Percentiles rank a stretch among this genome's conserved stretches.
phyloP scores from a whole-genome alignment of 1,140 invertebrate genomes.

The Euwallacea fornicatus region DNA sequence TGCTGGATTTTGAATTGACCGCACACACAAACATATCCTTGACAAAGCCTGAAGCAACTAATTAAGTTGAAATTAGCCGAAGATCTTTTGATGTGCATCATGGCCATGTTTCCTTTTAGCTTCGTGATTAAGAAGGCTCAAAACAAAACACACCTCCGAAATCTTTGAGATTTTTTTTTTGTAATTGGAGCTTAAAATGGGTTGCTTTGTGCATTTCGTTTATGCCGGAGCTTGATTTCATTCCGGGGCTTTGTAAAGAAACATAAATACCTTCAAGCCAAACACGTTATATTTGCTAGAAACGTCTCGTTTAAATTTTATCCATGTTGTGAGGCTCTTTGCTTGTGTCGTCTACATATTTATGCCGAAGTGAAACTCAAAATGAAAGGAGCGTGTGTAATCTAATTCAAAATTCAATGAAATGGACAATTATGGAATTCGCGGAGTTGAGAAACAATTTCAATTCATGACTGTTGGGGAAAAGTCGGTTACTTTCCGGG shows the following conservation, averaged over 20 bases:
- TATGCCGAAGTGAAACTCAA: background rate
- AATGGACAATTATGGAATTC: slow-evolving; percentile 39
- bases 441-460: slow-evolving; percentile 40
- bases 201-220: too few species aligned
- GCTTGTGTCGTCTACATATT: too few species aligned
- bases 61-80: background rate
- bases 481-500: slow-evolving; percentile 39
- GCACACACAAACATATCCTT: background rate
- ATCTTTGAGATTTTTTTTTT: too few species aligned
- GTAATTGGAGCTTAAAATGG: too few species aligned
- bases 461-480: slow-evolving; percentile 39
- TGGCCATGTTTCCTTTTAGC: slow-evolving; percentile 1
- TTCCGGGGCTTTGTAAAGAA: too few species aligned
- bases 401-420: slow-evolving; percentile 22
- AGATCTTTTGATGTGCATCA: slow-evolving; percentile 10
- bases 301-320: too few species aligned
- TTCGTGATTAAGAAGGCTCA: background rate
- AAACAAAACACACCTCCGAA: slow-evolving; percentile 6
- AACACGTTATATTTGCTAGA: too few species aligned
- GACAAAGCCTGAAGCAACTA: background rate
- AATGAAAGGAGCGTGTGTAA: slow-evolving; percentile 7
- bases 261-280: too few species aligned
- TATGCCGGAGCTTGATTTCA: background rate
- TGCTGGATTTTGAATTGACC: background rate
- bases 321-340: too few species aligned